A percentile compares a stretch with the other conserved stretches of the same genome.
These are phyloP conservation scores for Drosophila histrio DNA, from an alignment of 2,888 invertebrate genomes.

Conservation along the genomic window DNA sequence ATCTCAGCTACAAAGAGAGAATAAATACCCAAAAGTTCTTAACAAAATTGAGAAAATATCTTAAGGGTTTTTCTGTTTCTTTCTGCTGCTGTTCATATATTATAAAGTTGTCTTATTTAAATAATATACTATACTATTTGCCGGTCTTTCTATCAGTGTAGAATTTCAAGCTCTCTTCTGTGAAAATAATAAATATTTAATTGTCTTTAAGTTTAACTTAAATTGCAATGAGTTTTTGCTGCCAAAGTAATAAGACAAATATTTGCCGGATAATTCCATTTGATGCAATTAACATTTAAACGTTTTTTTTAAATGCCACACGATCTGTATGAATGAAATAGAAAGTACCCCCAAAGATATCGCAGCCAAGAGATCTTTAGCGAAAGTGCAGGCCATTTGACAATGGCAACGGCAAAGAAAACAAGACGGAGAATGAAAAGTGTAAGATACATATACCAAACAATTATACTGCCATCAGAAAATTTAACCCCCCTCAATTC, in stretches of 20 bases:
- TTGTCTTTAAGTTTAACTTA: slow-evolving; percentile 7
- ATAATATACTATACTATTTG: no score
- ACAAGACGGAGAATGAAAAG: slow-evolving; percentile 32
- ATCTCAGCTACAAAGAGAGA: no score
- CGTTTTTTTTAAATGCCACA: slow-evolving; percentile 28
- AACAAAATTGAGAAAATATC: no score
- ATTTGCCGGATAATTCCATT: neutral
- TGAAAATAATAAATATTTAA: slow-evolving; percentile 61
- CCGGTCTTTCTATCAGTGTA: no score
- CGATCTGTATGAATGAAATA: slow-evolving; percentile 67
- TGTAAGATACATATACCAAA: slow-evolving; percentile 10
- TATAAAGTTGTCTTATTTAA: no score
- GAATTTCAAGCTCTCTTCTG: slow-evolving; percentile 6
- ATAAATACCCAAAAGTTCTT: no score
- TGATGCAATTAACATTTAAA: slow-evolving; percentile 37
- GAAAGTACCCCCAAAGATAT: slow-evolving; percentile 49
- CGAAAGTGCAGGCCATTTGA: slow-evolving; percentile 19
- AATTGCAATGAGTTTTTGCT: slow-evolving; percentile 50
- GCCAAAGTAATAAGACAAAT: neutral
- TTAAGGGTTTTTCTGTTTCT: no score
- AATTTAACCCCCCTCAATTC: neutral
- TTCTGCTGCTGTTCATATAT: no score
- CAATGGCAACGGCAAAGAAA: slow-evolving; percentile 5
- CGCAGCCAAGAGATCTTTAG: slow-evolving; percentile 16
- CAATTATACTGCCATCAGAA: slow-evolving; percentile 30